A percentile compares a stretch with the other conserved stretches of the same genome.
Conservation (phyloP, 2,113 vertebrate genomes). For the Arvicanthis niloticus region DNA sequence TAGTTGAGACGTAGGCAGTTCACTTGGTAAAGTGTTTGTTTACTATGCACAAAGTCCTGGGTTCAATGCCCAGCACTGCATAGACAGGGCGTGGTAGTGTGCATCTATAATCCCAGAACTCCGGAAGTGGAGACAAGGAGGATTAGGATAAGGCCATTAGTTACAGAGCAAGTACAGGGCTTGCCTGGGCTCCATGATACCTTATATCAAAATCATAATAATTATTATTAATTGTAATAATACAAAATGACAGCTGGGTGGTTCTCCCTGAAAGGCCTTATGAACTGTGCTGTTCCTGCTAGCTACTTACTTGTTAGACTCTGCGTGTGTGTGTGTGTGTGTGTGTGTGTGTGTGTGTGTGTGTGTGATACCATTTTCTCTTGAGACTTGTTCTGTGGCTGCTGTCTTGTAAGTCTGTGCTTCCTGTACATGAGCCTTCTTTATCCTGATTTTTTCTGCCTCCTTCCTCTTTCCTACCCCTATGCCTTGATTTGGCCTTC, state of each 20-base stretch:
- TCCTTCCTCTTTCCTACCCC: not conserved
- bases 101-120: not conserved
- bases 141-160: not conserved
- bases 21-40: not conserved
- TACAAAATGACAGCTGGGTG: not conserved
- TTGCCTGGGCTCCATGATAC: not conserved
- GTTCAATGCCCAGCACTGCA: not conserved
- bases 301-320: not conserved
- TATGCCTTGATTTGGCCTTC: not conserved
- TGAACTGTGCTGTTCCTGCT: not conserved
- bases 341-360: not conserved
- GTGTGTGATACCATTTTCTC: not conserved
- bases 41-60: not conserved
- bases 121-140: not conserved
- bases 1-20: not conserved
- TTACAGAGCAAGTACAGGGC: not conserved
- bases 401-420: not conserved
- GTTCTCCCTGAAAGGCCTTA: not conserved
- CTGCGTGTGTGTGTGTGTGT: not conserved
- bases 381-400: not conserved
- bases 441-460: not conserved
- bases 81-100: not conserved
- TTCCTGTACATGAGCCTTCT: not conserved
- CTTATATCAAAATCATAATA: not conserved
- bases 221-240: not conserved